These are phyloP conservation scores for Polypedilum pembai DNA, from an alignment of 1,140 invertebrate species.

Conservation along the genomic window DNA sequence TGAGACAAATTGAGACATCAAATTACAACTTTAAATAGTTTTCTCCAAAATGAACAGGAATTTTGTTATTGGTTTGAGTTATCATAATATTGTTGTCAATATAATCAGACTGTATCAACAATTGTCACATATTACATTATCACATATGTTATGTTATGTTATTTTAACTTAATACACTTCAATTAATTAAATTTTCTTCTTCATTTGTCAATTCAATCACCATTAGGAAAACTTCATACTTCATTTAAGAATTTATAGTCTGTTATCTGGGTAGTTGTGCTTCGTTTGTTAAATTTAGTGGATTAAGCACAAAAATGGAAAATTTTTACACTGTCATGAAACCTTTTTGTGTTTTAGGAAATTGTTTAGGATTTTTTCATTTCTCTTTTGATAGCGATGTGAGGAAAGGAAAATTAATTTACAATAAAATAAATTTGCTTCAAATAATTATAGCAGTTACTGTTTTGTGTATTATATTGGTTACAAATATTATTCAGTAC, in stretches of 20 bases:
- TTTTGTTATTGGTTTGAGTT: background rate
- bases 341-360: background rate
- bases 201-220: background rate
- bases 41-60: background rate
- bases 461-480: background rate
- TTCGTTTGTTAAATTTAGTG: no score
- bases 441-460: background rate
- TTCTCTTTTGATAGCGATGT: background rate
- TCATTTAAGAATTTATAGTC: no score
- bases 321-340: background rate
- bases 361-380: background rate
- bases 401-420: background rate
- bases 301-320: background rate
- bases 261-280: no score
- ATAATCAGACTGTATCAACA: background rate
- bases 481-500: background rate
- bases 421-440: background rate
- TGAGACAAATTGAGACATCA: background rate
- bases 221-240: background rate
- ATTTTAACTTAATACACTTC: background rate
- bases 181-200: background rate
- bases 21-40: background rate
- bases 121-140: background rate
- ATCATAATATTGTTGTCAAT: background rate
- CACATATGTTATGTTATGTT: background rate